phyloP scores from a whole-genome alignment of 2,888 invertebrate species.

The Limnephilus marmoratus region DNA sequence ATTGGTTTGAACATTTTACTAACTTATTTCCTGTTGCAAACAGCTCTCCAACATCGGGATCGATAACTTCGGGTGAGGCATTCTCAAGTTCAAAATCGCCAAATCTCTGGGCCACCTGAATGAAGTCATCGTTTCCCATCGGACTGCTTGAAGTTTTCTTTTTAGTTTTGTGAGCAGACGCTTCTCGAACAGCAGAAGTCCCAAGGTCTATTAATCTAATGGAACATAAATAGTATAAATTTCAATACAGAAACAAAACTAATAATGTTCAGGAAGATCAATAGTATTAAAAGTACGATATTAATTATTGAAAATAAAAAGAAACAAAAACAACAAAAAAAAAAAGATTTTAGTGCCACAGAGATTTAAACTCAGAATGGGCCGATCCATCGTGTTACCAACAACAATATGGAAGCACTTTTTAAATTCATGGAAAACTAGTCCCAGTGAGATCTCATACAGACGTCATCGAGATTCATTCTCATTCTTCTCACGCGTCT shows the following conservation, averaged over 20 bases:
- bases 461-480: too few species aligned
- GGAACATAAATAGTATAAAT: neutral
- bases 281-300: too few species aligned
- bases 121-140: slow-evolving; percentile 70
- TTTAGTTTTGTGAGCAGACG: slow-evolving; percentile 72
- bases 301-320: too few species aligned
- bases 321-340: too few species aligned
- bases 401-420: too few species aligned
- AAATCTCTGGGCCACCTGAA: slow-evolving; percentile 38
- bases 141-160: slow-evolving; percentile 79
- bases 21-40: slow-evolving; percentile 14
- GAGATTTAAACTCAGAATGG: too few species aligned
- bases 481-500: too few species aligned
- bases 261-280: neutral
- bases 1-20: neutral
- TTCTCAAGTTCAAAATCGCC: slow-evolving; percentile 26
- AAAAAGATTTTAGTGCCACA: too few species aligned
- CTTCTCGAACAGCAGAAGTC: slow-evolving; percentile 76
- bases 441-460: too few species aligned
- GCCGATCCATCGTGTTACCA: too few species aligned
- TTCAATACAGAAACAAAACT: slow-evolving; percentile 50
- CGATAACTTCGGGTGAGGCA: slow-evolving; percentile 39
- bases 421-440: too few species aligned
- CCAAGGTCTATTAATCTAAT: slow-evolving; percentile 87
- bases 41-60: slow-evolving; percentile 28